phyloP scores from a whole-genome alignment of 2,888 invertebrate genomes.

The Stenoptilia bipunctidactyla region DNA sequence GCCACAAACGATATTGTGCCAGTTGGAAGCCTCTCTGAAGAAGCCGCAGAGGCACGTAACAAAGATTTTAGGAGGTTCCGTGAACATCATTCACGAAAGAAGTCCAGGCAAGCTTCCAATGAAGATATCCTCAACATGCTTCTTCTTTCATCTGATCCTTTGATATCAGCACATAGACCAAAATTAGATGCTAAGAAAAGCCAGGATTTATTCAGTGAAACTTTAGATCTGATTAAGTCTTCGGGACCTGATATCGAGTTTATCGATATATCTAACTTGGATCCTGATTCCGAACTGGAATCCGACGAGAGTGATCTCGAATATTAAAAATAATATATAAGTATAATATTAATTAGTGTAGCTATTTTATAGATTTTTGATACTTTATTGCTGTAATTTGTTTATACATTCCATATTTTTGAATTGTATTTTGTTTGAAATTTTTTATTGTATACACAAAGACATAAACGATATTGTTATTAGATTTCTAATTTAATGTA shows the following conservation, averaged over 20 bases:
- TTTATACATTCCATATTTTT: no score
- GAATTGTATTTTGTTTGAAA: no score
- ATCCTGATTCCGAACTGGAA: not conserved
- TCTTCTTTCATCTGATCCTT: conserved; percentile 1
- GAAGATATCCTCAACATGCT: not conserved
- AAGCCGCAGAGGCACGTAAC: not conserved
- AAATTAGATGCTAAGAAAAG: not conserved
- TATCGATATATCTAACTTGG: not conserved
- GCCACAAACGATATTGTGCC: not conserved
- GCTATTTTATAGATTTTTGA: no score
- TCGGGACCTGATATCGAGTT: not conserved
- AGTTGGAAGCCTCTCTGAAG: not conserved
- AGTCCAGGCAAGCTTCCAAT: not conserved
- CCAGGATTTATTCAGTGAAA: not conserved
- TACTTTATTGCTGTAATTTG: no score
- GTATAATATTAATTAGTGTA: no score
- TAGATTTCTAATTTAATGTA: no score
- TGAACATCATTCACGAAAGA: not conserved
- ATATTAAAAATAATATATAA: not conserved
- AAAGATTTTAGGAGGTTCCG: conserved; percentile 1
- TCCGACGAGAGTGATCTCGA: not conserved
- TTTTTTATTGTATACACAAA: no score
- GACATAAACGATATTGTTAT: no score
- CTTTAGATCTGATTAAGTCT: not conserved
- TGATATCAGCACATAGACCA: not conserved